These are phyloP conservation scores for Ophion obscuratus DNA, from an alignment of 2,888 invertebrate species.

Conservation along the genomic window DNA sequence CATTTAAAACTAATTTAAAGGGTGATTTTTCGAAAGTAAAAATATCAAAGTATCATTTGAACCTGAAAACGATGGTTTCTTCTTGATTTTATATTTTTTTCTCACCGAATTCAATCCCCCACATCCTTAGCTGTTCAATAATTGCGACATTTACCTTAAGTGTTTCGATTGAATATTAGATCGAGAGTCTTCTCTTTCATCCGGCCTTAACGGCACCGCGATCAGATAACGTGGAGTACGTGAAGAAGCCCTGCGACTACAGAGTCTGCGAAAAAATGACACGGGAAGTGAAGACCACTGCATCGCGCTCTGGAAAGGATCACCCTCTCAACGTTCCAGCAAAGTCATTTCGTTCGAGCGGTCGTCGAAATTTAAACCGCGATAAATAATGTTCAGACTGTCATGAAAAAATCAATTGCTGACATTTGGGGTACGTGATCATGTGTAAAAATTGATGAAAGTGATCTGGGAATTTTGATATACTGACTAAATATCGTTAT, in stretches of 20 bases:
- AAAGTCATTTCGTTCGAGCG: constrained; percentile 23
- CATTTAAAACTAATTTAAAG: no score
- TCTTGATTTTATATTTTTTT: no score
- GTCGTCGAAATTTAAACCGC: neutral
- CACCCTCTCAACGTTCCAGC: constrained; percentile 35
- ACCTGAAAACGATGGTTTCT: no score
- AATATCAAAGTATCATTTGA: no score
- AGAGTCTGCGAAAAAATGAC: constrained; percentile 47
- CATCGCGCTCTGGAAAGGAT: constrained; percentile 43
- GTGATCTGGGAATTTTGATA: no score
- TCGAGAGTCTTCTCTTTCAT: constrained; percentile 53
- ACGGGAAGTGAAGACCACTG: constrained; percentile 43
- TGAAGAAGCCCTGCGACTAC: constrained; percentile 57
- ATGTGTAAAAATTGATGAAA: neutral
- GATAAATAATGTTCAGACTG: constrained; percentile 26
- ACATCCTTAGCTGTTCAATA: no score
- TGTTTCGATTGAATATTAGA: constrained; percentile 39
- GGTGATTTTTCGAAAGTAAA: no score
- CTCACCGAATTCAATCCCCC: no score
- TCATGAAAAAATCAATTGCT: neutral
- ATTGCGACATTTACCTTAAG: no score
- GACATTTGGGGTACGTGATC: neutral
- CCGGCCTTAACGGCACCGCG: constrained; percentile 59
- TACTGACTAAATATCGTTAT: no score
- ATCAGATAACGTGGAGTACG: constrained; percentile 50